Conservation (phyloP, 2,888 invertebrate species). For the Hoplodrina ambigua region DNA sequence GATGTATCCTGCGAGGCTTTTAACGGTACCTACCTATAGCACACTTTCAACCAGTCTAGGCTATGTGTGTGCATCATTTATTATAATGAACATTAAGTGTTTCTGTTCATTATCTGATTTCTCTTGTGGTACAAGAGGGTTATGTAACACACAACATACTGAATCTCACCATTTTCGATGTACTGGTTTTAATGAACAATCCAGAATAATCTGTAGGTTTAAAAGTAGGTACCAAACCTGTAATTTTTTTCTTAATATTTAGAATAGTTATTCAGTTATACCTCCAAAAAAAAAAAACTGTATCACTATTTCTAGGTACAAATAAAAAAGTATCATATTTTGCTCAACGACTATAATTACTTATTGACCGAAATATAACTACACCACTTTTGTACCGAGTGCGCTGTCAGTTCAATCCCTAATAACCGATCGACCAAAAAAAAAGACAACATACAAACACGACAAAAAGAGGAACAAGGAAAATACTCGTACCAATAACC, state of each 20-base stretch:
- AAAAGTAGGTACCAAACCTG: too few species aligned
- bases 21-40: slow-evolving; percentile 55
- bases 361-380: too few species aligned
- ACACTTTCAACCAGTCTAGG: slow-evolving; percentile 58
- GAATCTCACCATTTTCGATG: not conserved
- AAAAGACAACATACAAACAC: not conserved
- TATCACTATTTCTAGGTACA: too few species aligned
- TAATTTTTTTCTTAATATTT: too few species aligned
- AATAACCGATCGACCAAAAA: too few species aligned
- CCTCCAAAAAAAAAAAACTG: too few species aligned
- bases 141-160: slow-evolving; percentile 2
- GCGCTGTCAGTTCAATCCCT: too few species aligned
- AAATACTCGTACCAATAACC: not conserved
- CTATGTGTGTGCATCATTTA: slow-evolving; percentile 55
- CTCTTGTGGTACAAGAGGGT: slow-evolving; percentile 15
- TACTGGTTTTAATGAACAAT: not conserved
- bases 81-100: slow-evolving; percentile 54
- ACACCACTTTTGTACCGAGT: too few species aligned
- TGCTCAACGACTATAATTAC: too few species aligned
- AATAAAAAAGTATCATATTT: too few species aligned
- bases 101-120: slow-evolving; percentile 44
- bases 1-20: slow-evolving; percentile 61
- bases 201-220: too few species aligned
- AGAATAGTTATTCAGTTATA: too few species aligned
- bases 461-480: not conserved